Conservation (phyloP, 2,113 vertebrate genomes). For the Ophiodon elongatus region DNA sequence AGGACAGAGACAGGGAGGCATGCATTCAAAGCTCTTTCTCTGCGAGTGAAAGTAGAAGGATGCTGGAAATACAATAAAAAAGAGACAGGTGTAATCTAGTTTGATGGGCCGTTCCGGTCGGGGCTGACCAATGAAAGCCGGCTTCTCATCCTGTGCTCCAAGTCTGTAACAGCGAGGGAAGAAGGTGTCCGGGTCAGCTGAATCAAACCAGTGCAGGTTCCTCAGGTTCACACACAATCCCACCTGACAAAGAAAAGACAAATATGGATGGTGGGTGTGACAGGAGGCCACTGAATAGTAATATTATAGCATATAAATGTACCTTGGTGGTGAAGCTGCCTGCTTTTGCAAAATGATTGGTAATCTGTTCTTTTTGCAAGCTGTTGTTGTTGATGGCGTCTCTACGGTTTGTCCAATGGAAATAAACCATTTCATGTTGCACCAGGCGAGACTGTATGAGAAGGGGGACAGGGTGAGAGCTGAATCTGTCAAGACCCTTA, state of each 20-base stretch:
- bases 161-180: constrained; percentile 93
- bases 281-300: background rate
- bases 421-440: constrained; percentile 86
- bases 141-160: constrained; percentile 84
- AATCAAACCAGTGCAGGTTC: constrained; percentile 90
- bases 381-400: constrained; percentile 69
- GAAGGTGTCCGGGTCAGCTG: constrained; percentile 87
- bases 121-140: constrained; percentile 90
- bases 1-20: constrained; percentile 9
- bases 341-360: constrained; percentile 87
- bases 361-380: constrained; percentile 88
- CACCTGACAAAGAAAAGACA: constrained; percentile 75
- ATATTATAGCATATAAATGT: background rate
- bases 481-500: background rate
- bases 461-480: background rate
- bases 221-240: constrained; percentile 91
- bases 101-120: background rate
- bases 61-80: background rate
- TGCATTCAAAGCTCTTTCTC: background rate
- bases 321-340: constrained; percentile 92
- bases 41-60: background rate
- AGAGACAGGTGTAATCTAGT: background rate
- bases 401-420: constrained; percentile 88
- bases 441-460: constrained; percentile 86
- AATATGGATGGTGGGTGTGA: background rate